Evolutionary conservation across 2,888 invertebrate species (phyloP).

Genomic region (Leucozona laternaria): DNA sequence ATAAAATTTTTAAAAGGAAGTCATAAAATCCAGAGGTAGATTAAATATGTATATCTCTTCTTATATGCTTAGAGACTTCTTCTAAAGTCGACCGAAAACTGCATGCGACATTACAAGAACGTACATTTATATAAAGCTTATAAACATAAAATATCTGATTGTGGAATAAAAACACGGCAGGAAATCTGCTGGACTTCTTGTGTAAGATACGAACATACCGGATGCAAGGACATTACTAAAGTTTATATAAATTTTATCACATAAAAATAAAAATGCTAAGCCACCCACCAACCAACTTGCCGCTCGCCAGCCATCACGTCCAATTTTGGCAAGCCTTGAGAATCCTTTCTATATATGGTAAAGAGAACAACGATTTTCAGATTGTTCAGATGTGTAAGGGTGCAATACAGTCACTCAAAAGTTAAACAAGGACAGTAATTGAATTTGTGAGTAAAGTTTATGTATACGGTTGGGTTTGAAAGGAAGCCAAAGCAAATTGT

Average conservation of each 20-base stretch:
- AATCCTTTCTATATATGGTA: background rate
- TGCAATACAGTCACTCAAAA: conserved; percentile 48
- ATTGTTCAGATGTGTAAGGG: background rate
- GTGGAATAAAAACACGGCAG: background rate
- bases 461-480: background rate
- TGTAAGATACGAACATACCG: conserved; percentile 12
- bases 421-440: conserved; percentile 37
- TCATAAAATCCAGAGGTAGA: conserved; percentile 10
- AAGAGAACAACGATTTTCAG: background rate
- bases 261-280: conserved; percentile 1
- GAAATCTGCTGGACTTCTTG: background rate
- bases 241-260: conserved; percentile 24
- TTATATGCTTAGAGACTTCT: background rate
- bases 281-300: conserved; percentile 6
- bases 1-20: conserved; percentile 8
- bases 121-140: background rate
- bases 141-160: background rate
- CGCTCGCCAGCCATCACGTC: background rate
- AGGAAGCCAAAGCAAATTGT: conserved; percentile 16
- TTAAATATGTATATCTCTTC: background rate
- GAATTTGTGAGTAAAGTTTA: conserved; percentile 25
- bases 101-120: conserved; percentile 12
- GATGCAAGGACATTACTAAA: conserved; percentile 19
- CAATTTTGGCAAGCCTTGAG: conserved; percentile 12
- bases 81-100: conserved; percentile 29